Percentiles rank a stretch among this genome's conserved stretches.
Evolutionary conservation across 2,113 vertebrate species (phyloP).

Genomic region (Condylura cristata): DNA sequence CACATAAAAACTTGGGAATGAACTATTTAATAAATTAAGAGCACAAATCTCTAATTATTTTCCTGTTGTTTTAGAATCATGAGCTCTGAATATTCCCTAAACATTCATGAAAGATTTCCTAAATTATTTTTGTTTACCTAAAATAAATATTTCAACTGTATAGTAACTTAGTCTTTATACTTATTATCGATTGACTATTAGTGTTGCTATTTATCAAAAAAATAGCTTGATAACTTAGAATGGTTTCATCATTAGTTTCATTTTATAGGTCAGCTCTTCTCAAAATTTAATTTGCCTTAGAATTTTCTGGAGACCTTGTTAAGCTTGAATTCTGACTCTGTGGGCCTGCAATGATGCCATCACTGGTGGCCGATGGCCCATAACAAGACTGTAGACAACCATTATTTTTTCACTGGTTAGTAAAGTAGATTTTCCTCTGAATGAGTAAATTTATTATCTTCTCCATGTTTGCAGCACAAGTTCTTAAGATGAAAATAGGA

Average conservation of each 20-base stretch:
- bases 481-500: neutral
- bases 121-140: neutral
- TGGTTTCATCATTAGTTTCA: neutral
- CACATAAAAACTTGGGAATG: neutral
- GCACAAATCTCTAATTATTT: neutral
- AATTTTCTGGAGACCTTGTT: neutral
- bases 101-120: neutral
- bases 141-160: slow-evolving; percentile 23
- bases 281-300: neutral
- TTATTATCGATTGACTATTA: neutral
- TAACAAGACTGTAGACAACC: neutral
- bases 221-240: neutral
- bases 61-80: neutral
- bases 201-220: neutral
- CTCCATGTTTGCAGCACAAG: neutral
- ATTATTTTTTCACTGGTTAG: neutral
- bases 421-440: neutral
- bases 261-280: neutral
- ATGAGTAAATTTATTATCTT: neutral
- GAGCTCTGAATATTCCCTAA: neutral
- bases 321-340: neutral
- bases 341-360: neutral
- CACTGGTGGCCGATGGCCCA: neutral
- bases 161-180: neutral
- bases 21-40: neutral